Base-by-base conservation (phyloP, 2,888 invertebrate species). In the Coelopa pilipes region DNA sequence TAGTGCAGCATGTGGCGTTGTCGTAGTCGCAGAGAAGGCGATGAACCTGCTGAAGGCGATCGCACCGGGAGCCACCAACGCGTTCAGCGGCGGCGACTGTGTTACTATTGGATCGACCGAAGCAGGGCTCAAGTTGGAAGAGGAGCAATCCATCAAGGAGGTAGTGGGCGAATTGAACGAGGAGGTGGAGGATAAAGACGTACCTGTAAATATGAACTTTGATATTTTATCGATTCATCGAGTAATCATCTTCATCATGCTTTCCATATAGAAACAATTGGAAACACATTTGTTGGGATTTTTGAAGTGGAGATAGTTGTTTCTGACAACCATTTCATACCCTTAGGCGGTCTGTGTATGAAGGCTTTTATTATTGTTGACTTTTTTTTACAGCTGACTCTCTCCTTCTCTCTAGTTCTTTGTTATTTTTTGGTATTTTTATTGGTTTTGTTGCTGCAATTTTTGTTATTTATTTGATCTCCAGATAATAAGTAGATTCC, bases 181-280 rank as follows among this genome's bases (percentile, higher is more conserved):
- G 47, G 78, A 79, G 76, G 78, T 78, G 53, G 73, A 76, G 68
- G 76, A 77, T 66, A 76, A 78, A 74, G 78, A 77, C 76, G 75
- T 74, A 77, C 79, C 79, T 75, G 80, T 80, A 80, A 79, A 80
- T 80, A 80, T 80, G n/a, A 74, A 70, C 71, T 57, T 63, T 65
- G 10, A 53, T 55, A 45, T 53, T 68, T 34, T 34, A 4, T 4
- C 34, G 34, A 34, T 4, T 34, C 34, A 67, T 50, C 21, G 24
- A 65, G 1, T 46, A 46, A 13, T 34, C 46, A 19, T 65, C 17
- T 17, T 46, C 47, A 19, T 46, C 34, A 34, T 34, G 34, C 34
- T 34, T 34, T 2, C 34, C 34, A 34, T 34, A 2, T 34, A 7
- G 7, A 34, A 4, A 34, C 34, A 34, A 34, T 34, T 34, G 34